Percentiles rank a stretch among this genome's conserved stretches.
Evolutionary conservation across 2,113 vertebrate genomes (phyloP).

Genomic region (Istiophorus platypterus): DNA sequence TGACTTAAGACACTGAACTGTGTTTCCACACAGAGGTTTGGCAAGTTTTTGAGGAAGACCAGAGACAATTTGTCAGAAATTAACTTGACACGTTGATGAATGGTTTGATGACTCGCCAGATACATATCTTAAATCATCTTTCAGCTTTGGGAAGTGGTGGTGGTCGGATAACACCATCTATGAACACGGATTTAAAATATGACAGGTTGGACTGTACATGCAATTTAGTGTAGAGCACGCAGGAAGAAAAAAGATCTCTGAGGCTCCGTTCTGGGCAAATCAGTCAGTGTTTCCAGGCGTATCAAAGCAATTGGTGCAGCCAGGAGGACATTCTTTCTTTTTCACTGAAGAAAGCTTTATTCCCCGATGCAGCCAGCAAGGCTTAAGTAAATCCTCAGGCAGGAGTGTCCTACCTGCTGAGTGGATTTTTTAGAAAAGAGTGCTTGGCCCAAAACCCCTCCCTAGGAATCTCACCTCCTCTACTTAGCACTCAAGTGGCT

Average conservation of each 20-base stretch:
- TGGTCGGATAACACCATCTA: slow-evolving; percentile 23
- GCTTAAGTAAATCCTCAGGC: slow-evolving; percentile 49
- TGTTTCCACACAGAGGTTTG: slow-evolving; percentile 41
- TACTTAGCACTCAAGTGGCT: slow-evolving; percentile 34
- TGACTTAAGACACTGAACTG: slow-evolving; percentile 14
- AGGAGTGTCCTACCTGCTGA: slow-evolving; percentile 44
- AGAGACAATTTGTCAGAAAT: slow-evolving; percentile 55
- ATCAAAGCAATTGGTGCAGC: slow-evolving; percentile 31
- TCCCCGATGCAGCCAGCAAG: slow-evolving; percentile 7
- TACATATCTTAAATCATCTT: slow-evolving; percentile 35
- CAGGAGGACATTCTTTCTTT: slow-evolving; percentile 53
- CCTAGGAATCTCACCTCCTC: slow-evolving; percentile 56
- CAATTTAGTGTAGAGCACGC: not conserved
- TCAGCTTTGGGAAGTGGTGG: slow-evolving; percentile 28
- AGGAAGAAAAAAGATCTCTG: slow-evolving; percentile 31
- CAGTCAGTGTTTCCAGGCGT: slow-evolving; percentile 49
- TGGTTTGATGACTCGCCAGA: slow-evolving; percentile 40
- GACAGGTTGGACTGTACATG: slow-evolving; percentile 19
- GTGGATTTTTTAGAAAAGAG: slow-evolving; percentile 43
- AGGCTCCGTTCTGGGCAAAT: slow-evolving; percentile 34
- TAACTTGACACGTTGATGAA: slow-evolving; percentile 61
- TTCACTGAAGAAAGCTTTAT: slow-evolving; percentile 27
- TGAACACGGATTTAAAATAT: slow-evolving; percentile 24
- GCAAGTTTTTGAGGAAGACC: slow-evolving; percentile 42
- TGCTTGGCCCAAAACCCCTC: slow-evolving; percentile 25